Evolutionary conservation across 2,888 invertebrate genomes (phyloP), one percentile per base, ranked within the genome.

Genomic region (Bombylius major): DNA sequence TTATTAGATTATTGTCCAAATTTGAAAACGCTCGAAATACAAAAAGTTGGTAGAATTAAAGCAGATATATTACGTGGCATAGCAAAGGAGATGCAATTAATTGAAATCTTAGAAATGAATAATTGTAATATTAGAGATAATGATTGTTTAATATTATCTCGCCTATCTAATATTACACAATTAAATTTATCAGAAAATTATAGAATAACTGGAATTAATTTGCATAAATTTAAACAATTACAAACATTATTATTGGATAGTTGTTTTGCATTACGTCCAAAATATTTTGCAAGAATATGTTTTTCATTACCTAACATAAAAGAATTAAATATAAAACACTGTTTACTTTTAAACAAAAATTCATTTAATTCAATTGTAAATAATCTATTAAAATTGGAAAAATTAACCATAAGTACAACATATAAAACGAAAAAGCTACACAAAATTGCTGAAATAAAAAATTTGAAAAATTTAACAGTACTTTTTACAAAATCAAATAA

Each of bases 321-420:
- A 53, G 53, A 51, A 39, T 47, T 61, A 47, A 59, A 61, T 51
- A 60, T 61, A 48, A 42, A 51, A 11, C 50, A 45, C 33, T 61
- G 60, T 45, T 53, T 56, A 50, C 57, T 55, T 12, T 47, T 61
- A 51, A 54, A 52, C 50, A 42, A 51, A 11, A 12, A 44, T 5
- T 50, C 54, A 13, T 53, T 56, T 33, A 12, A 51, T 3, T 44
- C 23, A 5, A 44, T 60, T 47, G 34, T 50, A 11, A 12, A 46
- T 14, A 58, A 54, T 36, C 54, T 56, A 50, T 45, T 36, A 5
- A 48, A 56, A 14, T 49, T 58, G 14, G 56, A 56, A 45, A 49
- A 39, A 13, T 48, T 61, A 31, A 51, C 56, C 42, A 55, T 59
- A 52, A 54, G 54, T 48, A 51, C 54, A 12, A 48, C n/a, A n/a